A percentile compares a stretch with the other conserved stretches of the same genome.
These are phyloP conservation scores for Xyliphius kryptos DNA, from an alignment of 2,113 vertebrate genomes.

Conservation along the genomic window DNA sequence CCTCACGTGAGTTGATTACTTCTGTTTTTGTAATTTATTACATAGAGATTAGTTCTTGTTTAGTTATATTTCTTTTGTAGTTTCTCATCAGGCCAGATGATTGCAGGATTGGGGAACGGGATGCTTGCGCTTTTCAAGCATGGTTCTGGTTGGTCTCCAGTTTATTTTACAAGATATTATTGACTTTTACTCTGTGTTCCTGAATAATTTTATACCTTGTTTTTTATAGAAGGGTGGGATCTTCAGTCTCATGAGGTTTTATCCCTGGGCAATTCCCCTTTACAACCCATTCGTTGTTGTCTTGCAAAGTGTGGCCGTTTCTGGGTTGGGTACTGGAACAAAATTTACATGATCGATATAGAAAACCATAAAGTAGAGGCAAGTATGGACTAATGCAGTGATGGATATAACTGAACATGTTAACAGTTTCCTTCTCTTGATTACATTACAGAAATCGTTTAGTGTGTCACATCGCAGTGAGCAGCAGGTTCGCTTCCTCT, in stretches of 20 bases:
- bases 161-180: no score
- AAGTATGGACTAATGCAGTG: slow-evolving; percentile 8
- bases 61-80: slow-evolving; percentile 46
- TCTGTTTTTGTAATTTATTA: not conserved
- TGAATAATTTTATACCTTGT: no score
- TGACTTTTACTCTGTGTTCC: no score
- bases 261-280: slow-evolving; percentile 54
- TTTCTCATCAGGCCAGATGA: slow-evolving; percentile 56
- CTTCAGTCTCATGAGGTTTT: slow-evolving; percentile 55
- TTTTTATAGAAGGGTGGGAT: slow-evolving; percentile 59
- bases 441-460: slow-evolving; percentile 54
- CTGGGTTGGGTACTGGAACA: slow-evolving; percentile 74
- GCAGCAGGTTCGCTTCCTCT: slow-evolving; percentile 72
- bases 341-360: slow-evolving; percentile 59
- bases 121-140: slow-evolving; percentile 64
- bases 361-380: slow-evolving; percentile 60
- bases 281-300: slow-evolving; percentile 70
- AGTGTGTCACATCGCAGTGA: slow-evolving; percentile 64
- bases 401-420: no score
- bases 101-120: slow-evolving; percentile 66
- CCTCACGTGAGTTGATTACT: slow-evolving; percentile 56
- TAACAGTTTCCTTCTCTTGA: not conserved
- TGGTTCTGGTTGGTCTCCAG: slow-evolving; percentile 51
- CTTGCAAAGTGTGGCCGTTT: slow-evolving; percentile 55
- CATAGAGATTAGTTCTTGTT: no score